Percentiles rank a stretch among this genome's conserved stretches.
phyloP scores from a whole-genome alignment of 1,140 invertebrate genomes.

The Rhagoletis pomonella region DNA sequence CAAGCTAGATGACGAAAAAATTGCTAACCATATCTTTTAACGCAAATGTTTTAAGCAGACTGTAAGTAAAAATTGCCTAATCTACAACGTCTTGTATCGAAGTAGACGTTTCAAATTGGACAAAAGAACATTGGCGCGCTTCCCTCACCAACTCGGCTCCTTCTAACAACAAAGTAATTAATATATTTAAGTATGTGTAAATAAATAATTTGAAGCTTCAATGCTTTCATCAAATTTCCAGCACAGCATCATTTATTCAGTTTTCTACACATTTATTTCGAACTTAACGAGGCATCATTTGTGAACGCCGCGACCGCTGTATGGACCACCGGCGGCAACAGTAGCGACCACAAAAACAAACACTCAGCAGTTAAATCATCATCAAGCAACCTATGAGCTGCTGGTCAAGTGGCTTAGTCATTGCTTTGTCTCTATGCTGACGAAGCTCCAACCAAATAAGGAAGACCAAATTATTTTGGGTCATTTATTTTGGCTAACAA shows the following conservation, averaged over 20 bases:
- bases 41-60: too few relatives aligned
- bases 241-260: background rate
- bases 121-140: too few relatives aligned
- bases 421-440: background rate
- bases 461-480: constrained; percentile 2
- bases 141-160: too few relatives aligned
- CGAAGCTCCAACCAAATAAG: background rate
- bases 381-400: background rate
- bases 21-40: too few relatives aligned
- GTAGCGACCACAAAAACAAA: background rate
- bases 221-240: background rate
- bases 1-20: too few relatives aligned
- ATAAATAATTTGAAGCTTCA: background rate
- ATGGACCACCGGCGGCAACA: constrained; percentile 40
- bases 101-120: too few relatives aligned
- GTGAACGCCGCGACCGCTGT: background rate
- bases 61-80: too few relatives aligned
- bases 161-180: too few relatives aligned
- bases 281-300: constrained; percentile 28
- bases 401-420: too few relatives aligned
- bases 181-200: background rate
- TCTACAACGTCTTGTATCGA: too few relatives aligned
- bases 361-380: constrained; percentile 14
- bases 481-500: constrained; percentile 38
- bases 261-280: background rate